A percentile compares a stretch with the other conserved stretches of the same genome.
These are phyloP conservation scores for Axis porcinus DNA, from an alignment of 2,113 vertebrate species.

Conservation along the genomic window DNA sequence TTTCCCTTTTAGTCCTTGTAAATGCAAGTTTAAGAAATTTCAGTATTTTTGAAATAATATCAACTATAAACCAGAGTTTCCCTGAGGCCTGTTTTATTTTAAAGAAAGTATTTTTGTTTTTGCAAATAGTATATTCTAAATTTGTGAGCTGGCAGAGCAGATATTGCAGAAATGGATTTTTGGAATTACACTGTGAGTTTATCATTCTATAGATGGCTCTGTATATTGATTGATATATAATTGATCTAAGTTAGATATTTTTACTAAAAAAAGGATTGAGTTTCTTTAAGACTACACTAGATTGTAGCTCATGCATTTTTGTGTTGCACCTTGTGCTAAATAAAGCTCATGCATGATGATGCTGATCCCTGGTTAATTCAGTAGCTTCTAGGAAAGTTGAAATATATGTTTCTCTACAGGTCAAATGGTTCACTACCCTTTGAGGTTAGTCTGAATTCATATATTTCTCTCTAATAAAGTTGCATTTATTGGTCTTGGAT, in stretches of 20 bases:
- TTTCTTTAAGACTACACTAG: not conserved
- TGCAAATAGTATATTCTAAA: conserved; percentile 37
- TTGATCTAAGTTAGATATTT: not conserved
- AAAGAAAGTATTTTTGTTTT: conserved; percentile 32
- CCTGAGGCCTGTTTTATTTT: conserved; percentile 57
- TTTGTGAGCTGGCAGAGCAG: not conserved
- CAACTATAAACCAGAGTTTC: conserved; percentile 31
- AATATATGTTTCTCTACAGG: not conserved
- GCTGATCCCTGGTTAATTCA: not conserved
- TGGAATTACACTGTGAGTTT: not conserved
- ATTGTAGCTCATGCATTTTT: not conserved
- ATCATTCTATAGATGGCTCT: not conserved
- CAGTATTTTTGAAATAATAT: not conserved
- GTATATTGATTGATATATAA: not conserved
- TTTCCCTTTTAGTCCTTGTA: conserved; percentile 43
- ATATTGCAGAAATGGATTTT: conserved; percentile 48
- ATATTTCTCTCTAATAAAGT: not conserved
- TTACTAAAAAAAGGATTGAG: not conserved
- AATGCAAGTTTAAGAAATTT: conserved; percentile 38
- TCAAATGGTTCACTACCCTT: not conserved
- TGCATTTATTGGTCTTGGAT: not conserved
- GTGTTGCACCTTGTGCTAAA: not conserved
- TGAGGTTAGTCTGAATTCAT: not conserved
- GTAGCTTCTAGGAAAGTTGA: not conserved
- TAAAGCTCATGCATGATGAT: not conserved